Percentiles rank a stretch among this genome's conserved stretches.
Evolutionary conservation across 2,113 vertebrate genomes (phyloP).

Genomic region (Gobiocypris rarus): DNA sequence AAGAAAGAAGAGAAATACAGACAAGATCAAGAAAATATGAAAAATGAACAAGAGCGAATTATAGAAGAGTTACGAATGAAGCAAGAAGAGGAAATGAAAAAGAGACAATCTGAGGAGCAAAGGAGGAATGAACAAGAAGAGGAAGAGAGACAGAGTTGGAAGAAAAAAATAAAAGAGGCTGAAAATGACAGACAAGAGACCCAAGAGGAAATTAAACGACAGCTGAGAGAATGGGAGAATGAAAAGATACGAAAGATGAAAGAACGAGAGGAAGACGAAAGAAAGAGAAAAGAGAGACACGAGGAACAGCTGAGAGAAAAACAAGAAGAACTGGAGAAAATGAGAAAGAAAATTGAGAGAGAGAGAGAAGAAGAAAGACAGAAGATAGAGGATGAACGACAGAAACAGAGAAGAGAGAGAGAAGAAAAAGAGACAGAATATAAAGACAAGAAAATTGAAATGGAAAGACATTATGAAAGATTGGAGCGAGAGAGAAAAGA

Average conservation of each 20-base stretch:
- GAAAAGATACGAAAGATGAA: not conserved
- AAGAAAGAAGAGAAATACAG: slow-evolving; percentile 14
- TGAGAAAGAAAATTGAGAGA: not conserved
- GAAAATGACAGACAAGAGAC: not conserved
- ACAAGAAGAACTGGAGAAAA: slow-evolving; percentile 5
- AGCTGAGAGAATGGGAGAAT: slow-evolving; percentile 5
- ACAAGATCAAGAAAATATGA: not conserved
- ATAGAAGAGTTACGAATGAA: not conserved
- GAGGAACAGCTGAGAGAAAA: not conserved
- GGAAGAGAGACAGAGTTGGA: not conserved
- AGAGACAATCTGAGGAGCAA: not conserved
- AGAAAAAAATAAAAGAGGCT: not conserved
- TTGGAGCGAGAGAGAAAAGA: not conserved
- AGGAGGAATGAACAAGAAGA: not conserved
- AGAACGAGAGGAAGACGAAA: not conserved
- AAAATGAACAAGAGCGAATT: not conserved
- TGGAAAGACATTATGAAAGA: not conserved
- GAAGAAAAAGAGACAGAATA: slow-evolving; percentile 5
- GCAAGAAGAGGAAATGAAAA: not conserved
- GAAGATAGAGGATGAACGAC: not conserved
- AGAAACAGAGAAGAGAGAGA: not conserved
- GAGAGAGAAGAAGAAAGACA: not conserved
- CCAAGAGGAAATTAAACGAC: not conserved
- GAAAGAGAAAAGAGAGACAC: not conserved
- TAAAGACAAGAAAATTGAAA: not conserved